Evolutionary conservation across 2,888 invertebrate genomes (phyloP), one percentile per base, ranked within the genome.

Genomic region (Heliconius ethilla): DNA sequence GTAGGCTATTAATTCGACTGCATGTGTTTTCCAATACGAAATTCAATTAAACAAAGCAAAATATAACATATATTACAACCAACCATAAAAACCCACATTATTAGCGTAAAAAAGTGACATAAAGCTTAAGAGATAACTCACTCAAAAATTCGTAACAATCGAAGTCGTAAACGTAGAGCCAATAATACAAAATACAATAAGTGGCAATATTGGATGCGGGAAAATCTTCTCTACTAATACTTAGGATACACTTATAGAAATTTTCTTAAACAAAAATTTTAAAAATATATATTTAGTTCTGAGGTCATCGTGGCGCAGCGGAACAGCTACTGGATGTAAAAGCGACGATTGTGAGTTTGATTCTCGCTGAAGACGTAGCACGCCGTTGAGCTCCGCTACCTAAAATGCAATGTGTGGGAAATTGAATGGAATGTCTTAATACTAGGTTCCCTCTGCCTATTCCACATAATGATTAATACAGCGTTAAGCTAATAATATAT

Each of bases 141-240:
- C 90, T 92, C 89, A 91, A 93, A 93, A 94, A 92, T 93, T 93
- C 92, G 90, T 90, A 89, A 88, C 87, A 83, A 87, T 82, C 59
- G 29, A 59, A 37, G 55, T 92, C 92, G 91, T 94, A 94, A 94
- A 92, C 89, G 90, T 89, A 88, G 91, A 91, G 93, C 93, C 93
- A 93, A 93, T 93, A 94, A 92, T 93, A 94, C 94, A 93, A 93
- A 93, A 94, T 93, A 94, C 93, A 93, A 93, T 94, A 94, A 93
- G 92, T 93, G 91, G 88, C 90, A 88, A 91, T 93, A 93, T 92
- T 90, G 90, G 85, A 88, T 90, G 88, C 86, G 86, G 85, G 85
- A 87, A 86, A 86, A 85, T 87, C 86, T 86, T 65, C 85, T 86
- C 85, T 84, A 85, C 75, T 66, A 4, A 33, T 80, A 3, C 82